Conservation (phyloP, 1,140 invertebrate species). For the Scaptomyza montana region DNA sequence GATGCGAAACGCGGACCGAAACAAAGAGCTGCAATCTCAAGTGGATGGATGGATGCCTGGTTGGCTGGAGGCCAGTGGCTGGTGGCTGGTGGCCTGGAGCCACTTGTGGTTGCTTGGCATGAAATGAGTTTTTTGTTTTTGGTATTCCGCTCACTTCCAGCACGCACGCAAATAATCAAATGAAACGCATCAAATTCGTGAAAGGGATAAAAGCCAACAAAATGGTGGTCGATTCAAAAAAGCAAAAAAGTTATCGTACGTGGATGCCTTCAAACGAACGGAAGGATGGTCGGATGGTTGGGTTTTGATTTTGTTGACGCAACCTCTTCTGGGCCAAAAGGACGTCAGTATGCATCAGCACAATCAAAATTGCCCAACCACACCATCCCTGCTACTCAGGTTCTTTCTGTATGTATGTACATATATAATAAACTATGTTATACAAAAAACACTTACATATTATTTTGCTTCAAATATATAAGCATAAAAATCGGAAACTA, state of each 20-base stretch:
- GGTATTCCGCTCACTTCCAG: conserved; percentile 16
- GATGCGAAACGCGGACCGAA: conserved; percentile 54
- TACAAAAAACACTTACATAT: no score
- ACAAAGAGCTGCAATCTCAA: conserved; percentile 46
- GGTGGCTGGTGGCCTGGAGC: conserved; percentile 31
- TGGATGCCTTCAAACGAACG: background rate
- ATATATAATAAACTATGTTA: no score
- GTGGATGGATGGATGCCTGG: conserved; percentile 44
- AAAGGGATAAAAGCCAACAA: conserved; percentile 71
- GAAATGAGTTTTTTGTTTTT: conserved; percentile 57
- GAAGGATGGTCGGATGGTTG: background rate
- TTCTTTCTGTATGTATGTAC: no score
- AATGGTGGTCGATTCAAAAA: conserved; percentile 68
- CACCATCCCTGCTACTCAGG: conserved; percentile 37
- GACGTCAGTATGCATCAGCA: background rate
- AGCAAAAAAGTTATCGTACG: conserved; percentile 51
- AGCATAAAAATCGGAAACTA: no score
- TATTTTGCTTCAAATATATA: no score
- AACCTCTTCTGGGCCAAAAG: conserved; percentile 29
- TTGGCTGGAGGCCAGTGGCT: conserved; percentile 41
- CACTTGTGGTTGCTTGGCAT: conserved; percentile 72
- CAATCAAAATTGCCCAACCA: conserved; percentile 19
- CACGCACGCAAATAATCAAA: conserved; percentile 80
- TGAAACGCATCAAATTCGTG: conserved; percentile 77
- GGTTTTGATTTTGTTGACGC: conserved; percentile 52